Percentiles rank a stretch among this genome's conserved stretches.
These are phyloP conservation scores for Struthio camelus DNA, from an alignment of 2,113 vertebrate genomes.

Conservation along the genomic window DNA sequence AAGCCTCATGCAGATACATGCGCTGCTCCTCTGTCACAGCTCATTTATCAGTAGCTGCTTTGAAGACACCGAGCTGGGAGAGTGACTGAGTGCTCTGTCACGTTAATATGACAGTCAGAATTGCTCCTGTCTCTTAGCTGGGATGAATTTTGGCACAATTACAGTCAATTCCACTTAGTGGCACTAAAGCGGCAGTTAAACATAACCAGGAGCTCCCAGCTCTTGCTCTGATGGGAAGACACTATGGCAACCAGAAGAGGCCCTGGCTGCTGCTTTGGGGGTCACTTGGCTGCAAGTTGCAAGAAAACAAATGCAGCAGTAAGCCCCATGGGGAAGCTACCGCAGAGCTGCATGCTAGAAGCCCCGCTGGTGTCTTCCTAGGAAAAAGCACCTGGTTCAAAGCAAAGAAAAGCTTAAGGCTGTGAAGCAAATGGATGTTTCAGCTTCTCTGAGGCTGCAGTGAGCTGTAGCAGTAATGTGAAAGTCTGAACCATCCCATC, in stretches of 20 bases:
- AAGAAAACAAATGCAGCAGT: not conserved
- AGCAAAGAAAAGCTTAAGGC: accelerated
- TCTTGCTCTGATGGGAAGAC: not conserved
- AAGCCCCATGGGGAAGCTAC: not conserved
- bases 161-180: not conserved
- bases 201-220: not conserved
- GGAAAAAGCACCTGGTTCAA: not conserved
- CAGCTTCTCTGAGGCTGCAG: not conserved
- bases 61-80: not conserved
- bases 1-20: accelerated
- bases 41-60: not conserved
- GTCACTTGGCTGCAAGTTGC: not conserved
- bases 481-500: accelerated
- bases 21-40: not conserved
- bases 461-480: accelerated
- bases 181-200: not conserved
- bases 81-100: not conserved
- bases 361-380: not conserved
- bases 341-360: not conserved
- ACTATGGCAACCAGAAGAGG: not conserved
- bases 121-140: not conserved
- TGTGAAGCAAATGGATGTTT: accelerated
- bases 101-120: not conserved
- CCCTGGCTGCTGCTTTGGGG: not conserved
- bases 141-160: not conserved